These are phyloP conservation scores for Alosa alosa DNA, from an alignment of 2,113 vertebrate genomes.

Conservation along the genomic window DNA sequence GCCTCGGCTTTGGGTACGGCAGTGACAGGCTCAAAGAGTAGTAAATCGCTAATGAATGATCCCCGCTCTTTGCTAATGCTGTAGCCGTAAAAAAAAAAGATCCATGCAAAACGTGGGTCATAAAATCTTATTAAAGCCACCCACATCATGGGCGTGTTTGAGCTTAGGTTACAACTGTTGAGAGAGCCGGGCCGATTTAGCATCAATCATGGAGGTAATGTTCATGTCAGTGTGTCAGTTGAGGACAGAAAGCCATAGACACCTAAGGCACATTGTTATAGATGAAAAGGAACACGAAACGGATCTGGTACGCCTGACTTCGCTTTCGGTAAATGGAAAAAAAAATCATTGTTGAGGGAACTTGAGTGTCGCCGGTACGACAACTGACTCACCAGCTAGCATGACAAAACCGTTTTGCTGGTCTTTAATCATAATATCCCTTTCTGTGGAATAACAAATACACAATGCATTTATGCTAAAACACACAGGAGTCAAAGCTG, in stretches of 20 bases:
- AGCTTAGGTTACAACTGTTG: conserved; percentile 30
- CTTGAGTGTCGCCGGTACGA: background rate
- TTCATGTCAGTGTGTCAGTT: background rate
- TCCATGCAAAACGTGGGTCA: conserved; percentile 20
- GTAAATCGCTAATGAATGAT: conserved; percentile 19
- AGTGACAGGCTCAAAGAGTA: conserved; percentile 31
- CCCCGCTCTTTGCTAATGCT: background rate
- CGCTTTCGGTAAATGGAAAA: background rate
- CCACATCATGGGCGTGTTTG: conserved; percentile 23
- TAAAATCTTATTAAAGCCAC: conserved; percentile 31
- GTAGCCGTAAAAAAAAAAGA: conserved; percentile 25
- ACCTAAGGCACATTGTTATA: background rate
- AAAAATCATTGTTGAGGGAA: background rate
- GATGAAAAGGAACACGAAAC: background rate
- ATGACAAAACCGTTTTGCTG: background rate
- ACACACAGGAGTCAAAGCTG: background rate
- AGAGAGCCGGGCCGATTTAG: conserved; percentile 12
- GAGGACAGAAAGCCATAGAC: background rate
- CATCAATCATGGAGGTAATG: conserved; percentile 27
- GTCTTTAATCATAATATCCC: conserved; percentile 8
- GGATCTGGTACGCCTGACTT: background rate
- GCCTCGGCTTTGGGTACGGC: conserved; percentile 53
- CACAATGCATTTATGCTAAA: conserved; percentile 16
- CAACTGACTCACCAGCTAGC: background rate
- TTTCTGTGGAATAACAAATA: conserved; percentile 18